Evolutionary conservation across 2,888 invertebrate genomes (phyloP).

Genomic region (Noctuana brunneofusca): DNA sequence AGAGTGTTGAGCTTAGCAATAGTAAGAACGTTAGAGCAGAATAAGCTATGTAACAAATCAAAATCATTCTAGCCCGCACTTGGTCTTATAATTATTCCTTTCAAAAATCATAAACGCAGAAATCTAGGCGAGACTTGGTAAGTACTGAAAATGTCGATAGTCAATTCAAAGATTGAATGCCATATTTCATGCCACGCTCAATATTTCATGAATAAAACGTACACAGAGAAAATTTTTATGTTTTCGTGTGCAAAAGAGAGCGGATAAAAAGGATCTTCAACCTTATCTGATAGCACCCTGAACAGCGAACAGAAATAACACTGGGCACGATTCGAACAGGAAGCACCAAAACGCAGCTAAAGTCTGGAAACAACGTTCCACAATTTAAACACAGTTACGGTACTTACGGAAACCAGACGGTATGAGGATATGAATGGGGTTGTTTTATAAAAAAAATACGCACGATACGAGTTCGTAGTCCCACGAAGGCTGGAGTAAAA

Average conservation of each 20-base stretch:
- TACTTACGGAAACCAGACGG: slow-evolving; percentile 17
- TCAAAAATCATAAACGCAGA: no score
- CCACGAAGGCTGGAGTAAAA: slow-evolving; percentile 5
- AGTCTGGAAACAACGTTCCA: slow-evolving; percentile 7
- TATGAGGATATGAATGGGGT: slow-evolving; percentile 6
- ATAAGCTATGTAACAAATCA: no score
- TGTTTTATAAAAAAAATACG: slow-evolving; percentile 5
- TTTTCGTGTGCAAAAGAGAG: neutral
- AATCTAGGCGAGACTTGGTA: no score
- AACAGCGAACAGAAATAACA: neutral
- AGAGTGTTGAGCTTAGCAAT: neutral
- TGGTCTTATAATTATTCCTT: no score
- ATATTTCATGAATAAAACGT: no score
- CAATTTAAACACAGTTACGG: slow-evolving; percentile 18
- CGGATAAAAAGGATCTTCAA: neutral
- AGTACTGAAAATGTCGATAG: neutral
- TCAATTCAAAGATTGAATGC: no score
- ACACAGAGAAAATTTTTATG: neutral
- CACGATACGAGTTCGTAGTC: slow-evolving; percentile 10
- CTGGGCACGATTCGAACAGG: neutral
- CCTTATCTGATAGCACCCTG: neutral
- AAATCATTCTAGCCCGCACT: no score
- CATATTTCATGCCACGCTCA: no score
- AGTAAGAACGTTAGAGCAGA: neutral
- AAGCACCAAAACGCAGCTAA: neutral